A percentile compares a stretch with the other conserved stretches of the same genome.
Evolutionary conservation across 2,888 invertebrate genomes (phyloP).

Genomic region (Hirtodrosophila trivittata): DNA sequence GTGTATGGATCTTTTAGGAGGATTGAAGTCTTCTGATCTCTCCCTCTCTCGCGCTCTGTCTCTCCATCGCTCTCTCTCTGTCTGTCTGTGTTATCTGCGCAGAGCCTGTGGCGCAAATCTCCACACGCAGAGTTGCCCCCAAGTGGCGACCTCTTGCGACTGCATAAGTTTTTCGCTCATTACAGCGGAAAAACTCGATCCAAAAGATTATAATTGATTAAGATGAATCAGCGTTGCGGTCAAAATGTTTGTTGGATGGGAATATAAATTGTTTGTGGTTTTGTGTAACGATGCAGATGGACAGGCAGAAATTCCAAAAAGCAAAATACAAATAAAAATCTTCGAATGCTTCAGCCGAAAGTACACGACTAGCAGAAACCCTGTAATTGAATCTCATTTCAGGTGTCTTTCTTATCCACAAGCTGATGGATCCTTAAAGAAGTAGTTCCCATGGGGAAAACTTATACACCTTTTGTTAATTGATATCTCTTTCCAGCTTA

Average conservation of each 20-base stretch:
- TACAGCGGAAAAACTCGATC: slow-evolving; percentile 78
- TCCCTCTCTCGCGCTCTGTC: slow-evolving; percentile 1
- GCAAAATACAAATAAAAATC: slow-evolving; percentile 6
- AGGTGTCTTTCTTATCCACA: too few species aligned
- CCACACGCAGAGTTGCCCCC: slow-evolving; percentile 70
- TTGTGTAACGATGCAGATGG: slow-evolving; percentile 77
- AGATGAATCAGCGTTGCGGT: slow-evolving; percentile 84
- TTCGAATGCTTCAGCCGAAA: slow-evolving; percentile 17
- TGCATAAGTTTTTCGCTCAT: slow-evolving; percentile 74
- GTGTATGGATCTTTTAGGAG: slow-evolving; percentile 15
- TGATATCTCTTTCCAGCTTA: too few species aligned
- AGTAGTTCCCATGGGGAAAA: too few species aligned
- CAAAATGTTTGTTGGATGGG: slow-evolving; percentile 82
- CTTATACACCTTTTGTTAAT: too few species aligned
- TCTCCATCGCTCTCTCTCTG: slow-evolving; percentile 11
- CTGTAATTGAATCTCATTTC: too few species aligned
- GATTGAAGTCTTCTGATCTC: background rate
- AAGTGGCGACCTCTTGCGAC: slow-evolving; percentile 65
- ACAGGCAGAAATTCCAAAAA: slow-evolving; percentile 39
- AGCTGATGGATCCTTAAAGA: too few species aligned
- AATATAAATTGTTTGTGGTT: slow-evolving; percentile 83
- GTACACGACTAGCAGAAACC: slow-evolving; percentile 12
- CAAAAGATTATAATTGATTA: slow-evolving; percentile 83
- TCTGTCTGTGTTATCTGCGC: slow-evolving; percentile 61
- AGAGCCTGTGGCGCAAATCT: slow-evolving; percentile 75